These are phyloP conservation scores for Poeciliopsis gracilis DNA, from an alignment of 2,797 vertebrate genomes.

Conservation along the genomic window DNA sequence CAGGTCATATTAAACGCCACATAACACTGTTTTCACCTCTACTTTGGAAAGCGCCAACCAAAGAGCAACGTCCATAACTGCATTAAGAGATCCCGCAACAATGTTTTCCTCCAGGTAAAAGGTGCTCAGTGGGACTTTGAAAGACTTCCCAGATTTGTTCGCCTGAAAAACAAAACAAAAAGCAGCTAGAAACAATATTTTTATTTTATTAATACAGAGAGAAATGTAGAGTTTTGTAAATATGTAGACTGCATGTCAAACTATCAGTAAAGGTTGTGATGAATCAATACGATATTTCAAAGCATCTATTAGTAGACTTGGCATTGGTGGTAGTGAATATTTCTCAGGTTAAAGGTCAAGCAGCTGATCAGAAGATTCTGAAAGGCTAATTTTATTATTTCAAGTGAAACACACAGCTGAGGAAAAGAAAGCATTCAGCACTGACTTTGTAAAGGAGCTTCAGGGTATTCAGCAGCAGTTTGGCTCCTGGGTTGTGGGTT, in stretches of 20 bases:
- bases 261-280: not conserved
- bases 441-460: slow-evolving; percentile 77
- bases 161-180: slow-evolving; percentile 47
- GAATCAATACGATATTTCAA: not conserved
- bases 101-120: slow-evolving; percentile 71
- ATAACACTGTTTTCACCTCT: slow-evolving; percentile 54
- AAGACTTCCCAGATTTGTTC: slow-evolving; percentile 64
- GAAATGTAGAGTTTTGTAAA: not conserved
- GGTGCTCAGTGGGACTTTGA: slow-evolving; percentile 69
- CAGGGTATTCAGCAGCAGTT: slow-evolving; percentile 64
- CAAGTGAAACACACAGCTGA: not conserved
- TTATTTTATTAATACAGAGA: not conserved
- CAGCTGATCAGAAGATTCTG: not conserved
- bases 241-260: not conserved
- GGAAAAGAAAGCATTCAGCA: not conserved
- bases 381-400: not conserved
- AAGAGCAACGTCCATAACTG: fast-evolving
- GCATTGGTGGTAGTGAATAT: not conserved
- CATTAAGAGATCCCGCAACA: fast-evolving
- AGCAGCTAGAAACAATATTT: not conserved
- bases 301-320: not conserved
- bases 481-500: slow-evolving; percentile 57
- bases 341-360: not conserved
- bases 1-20: not conserved
- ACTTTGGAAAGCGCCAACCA: slow-evolving; percentile 32